phyloP scores from a whole-genome alignment of 2,888 invertebrate species.

The Latheticus oryzae region DNA sequence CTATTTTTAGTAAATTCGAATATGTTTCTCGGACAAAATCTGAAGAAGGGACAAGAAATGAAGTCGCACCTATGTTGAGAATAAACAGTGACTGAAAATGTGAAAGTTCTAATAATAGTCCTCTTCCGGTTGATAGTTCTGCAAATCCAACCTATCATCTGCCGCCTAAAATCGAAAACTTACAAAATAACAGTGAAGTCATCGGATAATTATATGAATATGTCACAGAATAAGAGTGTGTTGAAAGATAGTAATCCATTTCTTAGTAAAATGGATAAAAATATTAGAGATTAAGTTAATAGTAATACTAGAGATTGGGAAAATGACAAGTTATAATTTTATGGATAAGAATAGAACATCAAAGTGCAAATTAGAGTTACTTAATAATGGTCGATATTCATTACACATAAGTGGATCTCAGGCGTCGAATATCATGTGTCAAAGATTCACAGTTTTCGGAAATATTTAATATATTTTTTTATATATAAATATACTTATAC shows the following conservation, averaged over 20 bases:
- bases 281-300: conserved; percentile 58
- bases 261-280: conserved; percentile 41
- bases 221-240: conserved; percentile 67
- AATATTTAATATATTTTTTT: no score
- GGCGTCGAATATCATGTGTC: no score
- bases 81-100: conserved; percentile 53
- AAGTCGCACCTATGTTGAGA: conserved; percentile 70
- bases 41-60: conserved; percentile 59
- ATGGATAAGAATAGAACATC: no score
- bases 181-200: conserved; percentile 54
- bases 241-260: conserved; percentile 51
- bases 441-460: no score
- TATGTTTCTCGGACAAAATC: conserved; percentile 51
- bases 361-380: no score
- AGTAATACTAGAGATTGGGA: conserved; percentile 59
- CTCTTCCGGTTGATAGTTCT: conserved; percentile 55
- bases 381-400: no score
- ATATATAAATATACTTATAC: no score
- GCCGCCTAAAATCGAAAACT: conserved; percentile 51
- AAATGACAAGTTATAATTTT: conserved; percentile 41
- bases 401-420: no score
- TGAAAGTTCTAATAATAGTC: conserved; percentile 42
- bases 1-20: conserved; percentile 72
- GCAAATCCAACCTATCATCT: conserved; percentile 63
- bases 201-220: conserved; percentile 69